Evolutionary conservation across 1,140 invertebrate genomes (phyloP).

Genomic region (Oryzaephilus surinamensis): DNA sequence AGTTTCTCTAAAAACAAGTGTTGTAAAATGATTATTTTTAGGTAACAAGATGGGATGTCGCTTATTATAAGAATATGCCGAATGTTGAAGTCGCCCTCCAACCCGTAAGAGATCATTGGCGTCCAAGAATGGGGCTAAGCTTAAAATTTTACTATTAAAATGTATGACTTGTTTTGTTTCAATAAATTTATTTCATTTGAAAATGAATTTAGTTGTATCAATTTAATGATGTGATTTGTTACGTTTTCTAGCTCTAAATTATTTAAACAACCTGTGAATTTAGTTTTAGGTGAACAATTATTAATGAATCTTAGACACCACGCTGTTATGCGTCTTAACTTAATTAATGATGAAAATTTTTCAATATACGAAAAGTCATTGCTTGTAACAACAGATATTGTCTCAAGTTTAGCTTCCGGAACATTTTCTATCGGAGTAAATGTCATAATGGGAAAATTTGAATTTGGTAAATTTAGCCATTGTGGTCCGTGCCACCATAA

Average conservation of each 20-base stretch:
- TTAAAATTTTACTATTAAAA: constrained; percentile 9
- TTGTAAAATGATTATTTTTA: constrained; percentile 11
- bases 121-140: constrained; percentile 19
- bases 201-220: constrained; percentile 11
- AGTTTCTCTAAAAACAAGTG: constrained; percentile 10
- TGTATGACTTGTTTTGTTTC: neutral
- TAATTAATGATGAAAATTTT: constrained; percentile 11
- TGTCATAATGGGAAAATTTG: neutral
- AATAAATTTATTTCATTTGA: constrained; percentile 7
- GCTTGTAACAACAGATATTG: neutral
- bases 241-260: constrained; percentile 1
- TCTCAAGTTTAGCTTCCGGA: neutral
- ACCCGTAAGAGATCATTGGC: constrained; percentile 20
- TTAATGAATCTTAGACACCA: constrained; percentile 7
- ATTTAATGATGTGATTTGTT: constrained; percentile 4
- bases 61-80: constrained; percentile 9
- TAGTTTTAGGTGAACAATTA: constrained; percentile 1
- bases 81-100: constrained; percentile 20
- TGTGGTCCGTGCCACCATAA: constrained; percentile 30
- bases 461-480: constrained; percentile 4
- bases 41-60: constrained; percentile 15
- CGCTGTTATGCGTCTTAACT: constrained; percentile 1
- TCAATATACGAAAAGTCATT: no score
- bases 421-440: neutral
- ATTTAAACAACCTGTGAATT: neutral